These are phyloP conservation scores for Stictonetta naevosa DNA, from an alignment of 2,113 vertebrate species.

Conservation along the genomic window DNA sequence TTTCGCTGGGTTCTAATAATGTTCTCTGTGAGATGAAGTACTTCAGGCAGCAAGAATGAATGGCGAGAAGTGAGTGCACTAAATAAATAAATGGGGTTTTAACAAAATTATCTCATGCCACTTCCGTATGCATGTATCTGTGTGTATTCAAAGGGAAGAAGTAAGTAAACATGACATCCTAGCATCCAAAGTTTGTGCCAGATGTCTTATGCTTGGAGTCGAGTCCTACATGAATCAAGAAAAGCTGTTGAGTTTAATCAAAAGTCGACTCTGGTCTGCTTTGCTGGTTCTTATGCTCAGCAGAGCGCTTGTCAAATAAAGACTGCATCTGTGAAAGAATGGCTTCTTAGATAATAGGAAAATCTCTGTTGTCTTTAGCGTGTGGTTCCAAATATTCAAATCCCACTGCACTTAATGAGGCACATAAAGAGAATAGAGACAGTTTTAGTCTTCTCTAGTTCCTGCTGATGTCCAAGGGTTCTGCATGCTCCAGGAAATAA, in stretches of 20 bases:
- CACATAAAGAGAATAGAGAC: background rate
- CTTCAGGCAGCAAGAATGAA: background rate
- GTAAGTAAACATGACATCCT: background rate
- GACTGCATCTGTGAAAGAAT: background rate
- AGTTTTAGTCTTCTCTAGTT: background rate
- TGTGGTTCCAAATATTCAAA: background rate
- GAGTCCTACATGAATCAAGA: background rate
- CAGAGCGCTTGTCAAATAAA: background rate
- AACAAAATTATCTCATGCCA: background rate
- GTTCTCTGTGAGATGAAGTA: background rate
- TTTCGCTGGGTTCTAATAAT: background rate
- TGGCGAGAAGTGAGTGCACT: background rate
- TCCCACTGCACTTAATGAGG: background rate
- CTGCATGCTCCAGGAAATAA: background rate
- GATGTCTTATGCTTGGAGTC: background rate
- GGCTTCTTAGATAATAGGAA: background rate
- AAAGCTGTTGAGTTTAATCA: slow-evolving; percentile 21
- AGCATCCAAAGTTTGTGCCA: background rate
- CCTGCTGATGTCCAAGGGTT: background rate
- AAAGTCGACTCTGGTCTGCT: background rate
- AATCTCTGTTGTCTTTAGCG: background rate
- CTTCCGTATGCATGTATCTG: background rate
- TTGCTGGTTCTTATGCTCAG: slow-evolving; percentile 4
- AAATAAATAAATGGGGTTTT: background rate
- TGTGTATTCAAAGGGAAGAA: slow-evolving; percentile 5